These are phyloP conservation scores for Eleutherodactylus coqui DNA, from an alignment of 2,797 vertebrate genomes.

Conservation along the genomic window DNA sequence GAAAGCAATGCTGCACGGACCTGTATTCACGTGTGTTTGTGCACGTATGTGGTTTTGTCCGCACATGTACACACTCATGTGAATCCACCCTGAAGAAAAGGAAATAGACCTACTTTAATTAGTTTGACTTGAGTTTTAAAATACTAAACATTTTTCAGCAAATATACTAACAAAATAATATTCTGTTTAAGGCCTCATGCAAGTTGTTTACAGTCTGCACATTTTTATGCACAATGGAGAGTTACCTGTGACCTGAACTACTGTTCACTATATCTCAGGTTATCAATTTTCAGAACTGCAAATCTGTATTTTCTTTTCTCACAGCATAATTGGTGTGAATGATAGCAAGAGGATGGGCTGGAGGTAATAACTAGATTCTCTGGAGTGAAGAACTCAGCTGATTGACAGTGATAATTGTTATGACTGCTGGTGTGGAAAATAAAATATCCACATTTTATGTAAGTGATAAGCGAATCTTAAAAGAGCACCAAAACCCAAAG, in stretches of 20 bases:
- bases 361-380: neutral
- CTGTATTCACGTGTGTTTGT: no score
- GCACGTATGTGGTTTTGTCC: no score
- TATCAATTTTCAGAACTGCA: neutral
- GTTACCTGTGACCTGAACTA: neutral
- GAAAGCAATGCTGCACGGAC: no score
- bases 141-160: neutral
- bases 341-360: neutral
- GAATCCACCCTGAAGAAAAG: no score
- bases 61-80: no score
- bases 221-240: neutral
- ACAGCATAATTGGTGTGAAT: neutral
- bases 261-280: neutral
- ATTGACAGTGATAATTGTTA: conserved; percentile 11
- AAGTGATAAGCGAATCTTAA: neutral
- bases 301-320: neutral
- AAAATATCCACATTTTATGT: neutral
- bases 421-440: neutral
- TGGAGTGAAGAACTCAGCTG: neutral
- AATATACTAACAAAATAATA: neutral
- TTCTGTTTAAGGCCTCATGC: neutral
- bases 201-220: neutral
- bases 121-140: neutral
- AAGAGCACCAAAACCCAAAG: neutral
- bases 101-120: no score